Base-by-base conservation (phyloP, 2,888 invertebrate genomes). In the Rosalia funebris region DNA sequence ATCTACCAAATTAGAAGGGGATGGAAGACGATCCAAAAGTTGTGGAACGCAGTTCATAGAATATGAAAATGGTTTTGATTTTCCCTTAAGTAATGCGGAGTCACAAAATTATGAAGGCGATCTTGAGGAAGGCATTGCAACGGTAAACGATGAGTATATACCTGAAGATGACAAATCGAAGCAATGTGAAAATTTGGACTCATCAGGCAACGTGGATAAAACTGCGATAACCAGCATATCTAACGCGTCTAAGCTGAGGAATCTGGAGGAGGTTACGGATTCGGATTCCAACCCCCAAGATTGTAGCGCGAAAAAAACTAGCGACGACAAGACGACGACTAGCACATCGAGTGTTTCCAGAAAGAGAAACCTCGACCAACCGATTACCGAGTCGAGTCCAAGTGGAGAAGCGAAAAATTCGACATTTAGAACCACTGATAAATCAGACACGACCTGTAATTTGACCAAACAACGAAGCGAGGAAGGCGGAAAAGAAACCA, bases 311-410 rank as follows among this genome's bases (percentile, higher is more conserved):
- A 20, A 53, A 9, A 53, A 53, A 17, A 39, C 50, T 10, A 12
- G 16, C 20, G 52, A 58, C 16, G 52, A 58, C 16, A 20, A 34
- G 17, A 14, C 25, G 11, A 32, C 16, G 15, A 64, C 61, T 5
- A 63, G 63, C 36, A 12, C 68, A 1, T 67, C 70, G 5, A 60
- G 45, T 11, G 66, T 63, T 3, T 70, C 68, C 1, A 57, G 52
- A 42, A 58, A 62, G 11, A 57, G 63, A 17, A 67, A 68, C 37
- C 47, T 66, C 9, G 66, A 69, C 31, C 36, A 19, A 16, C 16
- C n/a, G 1, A 34, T 17, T 19, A 45, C 62, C 12, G 34, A 56
- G 7, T 50, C 39, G 9, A 32, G 16, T 15, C 31, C 10, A 15
- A 10, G 3, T 1, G 32, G 16, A 10, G 10, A 25, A 7, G 20